Evolutionary conservation across 2,888 invertebrate species (phyloP), one percentile per base, ranked within the genome.

Genomic region (Orthonychiurus folsomi): DNA sequence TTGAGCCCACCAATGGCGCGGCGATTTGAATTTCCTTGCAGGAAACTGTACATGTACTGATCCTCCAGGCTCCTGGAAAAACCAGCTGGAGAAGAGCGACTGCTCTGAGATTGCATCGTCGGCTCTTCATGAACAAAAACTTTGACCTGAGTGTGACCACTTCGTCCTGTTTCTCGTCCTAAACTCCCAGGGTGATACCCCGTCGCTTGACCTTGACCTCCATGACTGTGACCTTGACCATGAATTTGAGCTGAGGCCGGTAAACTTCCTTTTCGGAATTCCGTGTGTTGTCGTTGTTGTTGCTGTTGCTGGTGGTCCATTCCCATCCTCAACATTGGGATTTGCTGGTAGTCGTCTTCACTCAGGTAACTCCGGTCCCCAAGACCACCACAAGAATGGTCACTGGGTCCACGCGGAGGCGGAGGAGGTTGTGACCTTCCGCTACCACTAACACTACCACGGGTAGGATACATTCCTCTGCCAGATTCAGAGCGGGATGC

Each of bases 311-410:
- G n/a, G 9, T 20, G 52, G n/a, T 12, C 48, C n/a, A 47, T 27
- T 37, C 37, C 37, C 23, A 18, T 18, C 23, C 54, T 28, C 20
- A 27, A 21, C 3, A 69, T 50, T 15, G 72, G 69, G 21, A 73
- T 70, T 63, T 72, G 72, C 57, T 72, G 72, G 63, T 73, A 73
- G 37, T 73, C 73, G 60, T 73, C 73, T 23, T 73, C 73, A 60
- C 68, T 68, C 48, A 64, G 2, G 24, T 48, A 47, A 28, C 25
- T 3, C 5, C 20, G 20, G 3, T 25, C 5, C 3, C 20, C 56
- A 3, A 3, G 3, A 15, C 37, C 37, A 15, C 52, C 52, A 52
- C 52, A 12, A 9, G 20, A 37, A 37, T 37, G 37, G 52, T 23
- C 24, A 12, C 52, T 23, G 5, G 52, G 5, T 23, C 52, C 52